These are phyloP conservation scores for Diadegma fenestrale DNA, from an alignment of 2,888 invertebrate genomes.

Conservation along the genomic window DNA sequence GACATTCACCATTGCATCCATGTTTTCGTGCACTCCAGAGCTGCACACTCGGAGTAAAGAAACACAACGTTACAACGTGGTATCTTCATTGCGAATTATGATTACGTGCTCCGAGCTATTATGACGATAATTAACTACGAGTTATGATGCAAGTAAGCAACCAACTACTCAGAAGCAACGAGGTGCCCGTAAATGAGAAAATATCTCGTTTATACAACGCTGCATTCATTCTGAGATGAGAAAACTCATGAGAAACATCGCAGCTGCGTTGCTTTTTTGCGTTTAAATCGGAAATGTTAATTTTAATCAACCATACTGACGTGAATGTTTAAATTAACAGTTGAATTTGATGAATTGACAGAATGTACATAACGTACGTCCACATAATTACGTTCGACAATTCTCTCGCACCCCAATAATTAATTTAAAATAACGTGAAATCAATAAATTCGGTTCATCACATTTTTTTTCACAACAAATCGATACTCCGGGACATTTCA, in stretches of 20 bases:
- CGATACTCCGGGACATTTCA: background rate
- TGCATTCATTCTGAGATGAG: slow-evolving; percentile 18
- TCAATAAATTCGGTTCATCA: background rate
- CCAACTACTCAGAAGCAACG: slow-evolving; percentile 5
- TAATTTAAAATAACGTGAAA: background rate
- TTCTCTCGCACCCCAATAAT: background rate
- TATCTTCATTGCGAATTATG: slow-evolving; percentile 57
- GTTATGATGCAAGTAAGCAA: slow-evolving; percentile 41
- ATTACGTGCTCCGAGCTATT: slow-evolving; percentile 35
- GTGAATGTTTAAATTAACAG: background rate
- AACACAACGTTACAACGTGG: slow-evolving; percentile 14
- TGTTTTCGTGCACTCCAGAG: background rate
- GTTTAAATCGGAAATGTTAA: background rate
- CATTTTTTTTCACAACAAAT: background rate
- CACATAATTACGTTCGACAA: background rate
- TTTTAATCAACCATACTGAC: background rate
- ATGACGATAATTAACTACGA: slow-evolving; percentile 56
- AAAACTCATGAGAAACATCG: slow-evolving; percentile 7
- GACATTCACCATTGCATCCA: slow-evolving; percentile 31
- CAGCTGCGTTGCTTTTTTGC: background rate
- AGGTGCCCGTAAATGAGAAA: slow-evolving; percentile 48
- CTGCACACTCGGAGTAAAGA: background rate
- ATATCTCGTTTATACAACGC: slow-evolving; percentile 47
- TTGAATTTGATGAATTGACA: background rate
- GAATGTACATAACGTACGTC: too few species aligned